Base-by-base conservation (phyloP, 2,888 invertebrate species). In the Saturnia pavonia region DNA sequence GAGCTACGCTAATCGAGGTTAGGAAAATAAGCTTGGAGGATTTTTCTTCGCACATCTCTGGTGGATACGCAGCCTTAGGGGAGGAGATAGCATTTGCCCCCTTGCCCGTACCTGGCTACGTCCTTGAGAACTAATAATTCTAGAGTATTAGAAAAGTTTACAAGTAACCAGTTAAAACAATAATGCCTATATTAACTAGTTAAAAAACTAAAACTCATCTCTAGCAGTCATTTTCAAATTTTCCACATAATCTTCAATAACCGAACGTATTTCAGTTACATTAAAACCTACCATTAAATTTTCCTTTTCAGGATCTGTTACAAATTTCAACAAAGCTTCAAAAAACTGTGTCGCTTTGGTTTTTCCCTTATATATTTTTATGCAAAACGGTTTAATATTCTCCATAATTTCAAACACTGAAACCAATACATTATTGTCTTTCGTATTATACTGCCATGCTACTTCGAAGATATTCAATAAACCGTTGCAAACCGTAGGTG, bases 301-400 rank as follows among this genome's bases (percentile, higher is more conserved):
- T 0, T 76, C 74, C 0, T 80, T 82, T 0, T 76, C 75, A 0
- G 80, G 74, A 9, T 84, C 76, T 2, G 77, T 77, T 0, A 88
- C 74, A 72, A 79, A 85, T 1, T 82, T 78, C n/a, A 82, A 72
- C 0, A 91, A 72, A 0, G 76, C 75, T 25, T 75, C 71, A 51
- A 90, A 88, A 2, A 90, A 66, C 25, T 83, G 74, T 0, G 77
- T 67, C 0, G 87, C 85, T 25, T 84, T 85, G 0, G 71, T 25
- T 48, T 84, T 85, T 0, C 87, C 84, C 45, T 73, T 82, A 66
- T 80, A 87, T 1, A 73, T 72, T 0, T 85, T 82, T 1, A 79
- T 48, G 71, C 92, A 93, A 77, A 82, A 90, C 0, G 82, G 85
- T 70, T 88, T 84, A 1, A 88, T 80, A 67, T 84, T 87, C 63